Conservation (phyloP, 2,797 vertebrate species). For the Limosa lapponica region DNA sequence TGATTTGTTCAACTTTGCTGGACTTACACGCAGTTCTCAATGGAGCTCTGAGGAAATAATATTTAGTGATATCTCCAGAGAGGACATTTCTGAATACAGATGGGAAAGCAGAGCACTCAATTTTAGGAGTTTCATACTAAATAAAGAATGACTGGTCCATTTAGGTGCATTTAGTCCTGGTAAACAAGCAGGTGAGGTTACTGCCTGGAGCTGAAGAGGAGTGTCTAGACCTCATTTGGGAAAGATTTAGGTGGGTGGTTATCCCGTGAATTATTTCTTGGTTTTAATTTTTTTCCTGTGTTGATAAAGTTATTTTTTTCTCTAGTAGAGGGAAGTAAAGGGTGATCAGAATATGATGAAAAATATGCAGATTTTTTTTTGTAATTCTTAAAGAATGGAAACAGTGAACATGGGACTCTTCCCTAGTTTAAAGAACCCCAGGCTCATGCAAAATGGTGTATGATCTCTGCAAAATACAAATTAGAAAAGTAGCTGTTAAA, state of each 20-base stretch:
- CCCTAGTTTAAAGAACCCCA: neutral
- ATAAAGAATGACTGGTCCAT: neutral
- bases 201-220: neutral
- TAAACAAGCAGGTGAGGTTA: conserved; percentile 35
- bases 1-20: neutral
- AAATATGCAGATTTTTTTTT: neutral
- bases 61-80: neutral
- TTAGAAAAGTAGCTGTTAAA: neutral
- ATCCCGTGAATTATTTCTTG: neutral
- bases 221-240: conserved; percentile 41
- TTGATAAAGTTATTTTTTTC: neutral
- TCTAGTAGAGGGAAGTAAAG: neutral
- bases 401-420: neutral
- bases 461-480: neutral
- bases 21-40: neutral
- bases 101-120: neutral
- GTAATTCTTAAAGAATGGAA: neutral
- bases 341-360: neutral
- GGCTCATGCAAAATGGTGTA: neutral
- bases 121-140: conserved; percentile 5
- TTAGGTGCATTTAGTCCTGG: conserved; percentile 15
- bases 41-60: neutral
- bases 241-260: neutral
- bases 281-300: neutral
- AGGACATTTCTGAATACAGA: neutral